Evolutionary conservation across 30 jellyfish, hydroid and myxozoan genomes (phyloP), one percentile per base, ranked within the genome.

Genomic region (Hydractinia symbiolongicarpus): DNA sequence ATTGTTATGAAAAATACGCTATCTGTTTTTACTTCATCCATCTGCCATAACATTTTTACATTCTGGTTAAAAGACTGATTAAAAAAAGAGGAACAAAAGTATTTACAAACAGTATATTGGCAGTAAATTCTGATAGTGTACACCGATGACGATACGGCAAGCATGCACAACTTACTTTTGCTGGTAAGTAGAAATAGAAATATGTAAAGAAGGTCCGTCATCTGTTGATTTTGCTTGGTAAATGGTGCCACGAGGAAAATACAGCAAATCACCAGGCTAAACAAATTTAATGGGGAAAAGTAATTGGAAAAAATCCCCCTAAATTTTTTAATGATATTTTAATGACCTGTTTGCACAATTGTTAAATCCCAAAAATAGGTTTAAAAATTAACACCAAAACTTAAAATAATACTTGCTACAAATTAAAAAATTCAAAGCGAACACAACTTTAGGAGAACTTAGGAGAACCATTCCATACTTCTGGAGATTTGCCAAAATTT

Each of bases 221-320:
- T 69, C 54, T 9, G 86, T 55, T 16, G 97, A 62, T 60, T 64
- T 56, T 6, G 96, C 95, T 75, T 83, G 89, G 84, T 82, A 94
- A 2, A 91, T 83, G n/a, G 95, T 88, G 55, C 98, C 98, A 70
- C 98, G 75, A 70, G 98, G 98, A 44, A 81, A 86, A 67, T 91
- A 91, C 17, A 91, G 89, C 57, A 86, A 67, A 54, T 91, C 98
- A 53, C 98, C 98, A 0, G 95, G 84, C 98, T 91, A 74, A 54
- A 44, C 66, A 54, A 62, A 81, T 53, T 30, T 30, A 30, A 0
- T 30, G 44, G 44, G 2, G 44, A 30, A 30, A 30, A 80, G 2
- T 30, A 30, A 30, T 30, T 30, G 44, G 44, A 30, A 30, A 60
- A 56, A 17, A 0, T 16, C 3, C 15, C 15, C 1, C 16, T 58